Conservation (phyloP, 2,888 invertebrate species). For the Oscheius sp. region DNA sequence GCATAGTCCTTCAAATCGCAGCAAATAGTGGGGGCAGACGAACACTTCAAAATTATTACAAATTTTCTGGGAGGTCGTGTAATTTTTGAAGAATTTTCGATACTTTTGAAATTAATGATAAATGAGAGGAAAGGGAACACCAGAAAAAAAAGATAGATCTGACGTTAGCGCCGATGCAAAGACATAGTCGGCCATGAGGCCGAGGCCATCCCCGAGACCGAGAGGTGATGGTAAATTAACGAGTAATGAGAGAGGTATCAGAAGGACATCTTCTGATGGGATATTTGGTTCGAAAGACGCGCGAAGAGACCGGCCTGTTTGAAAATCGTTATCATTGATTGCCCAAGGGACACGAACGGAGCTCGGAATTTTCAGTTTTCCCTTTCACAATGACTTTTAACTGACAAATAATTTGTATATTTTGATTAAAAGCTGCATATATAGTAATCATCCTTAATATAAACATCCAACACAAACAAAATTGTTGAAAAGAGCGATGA, state of each 20-base stretch:
- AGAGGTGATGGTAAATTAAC: conserved; percentile 31
- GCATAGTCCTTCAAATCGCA: no score
- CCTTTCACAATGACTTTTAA: no score
- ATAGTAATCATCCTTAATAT: no score
- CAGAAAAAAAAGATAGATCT: not conserved
- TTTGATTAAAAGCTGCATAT: no score
- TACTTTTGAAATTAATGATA: not conserved
- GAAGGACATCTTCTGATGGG: conserved; percentile 7
- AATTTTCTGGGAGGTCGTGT: no score
- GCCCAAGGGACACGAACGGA: conserved; percentile 4
- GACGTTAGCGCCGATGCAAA: not conserved
- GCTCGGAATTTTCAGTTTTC: no score
- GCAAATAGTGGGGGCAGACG: no score
- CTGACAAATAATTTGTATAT: no score
- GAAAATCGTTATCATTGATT: conserved; percentile 32
- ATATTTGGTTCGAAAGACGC: conserved; percentile 22
- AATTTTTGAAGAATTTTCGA: not conserved
- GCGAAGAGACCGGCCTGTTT: conserved; percentile 28
- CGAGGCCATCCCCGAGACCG: not conserved
- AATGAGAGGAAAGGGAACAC: not conserved
- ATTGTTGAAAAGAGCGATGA: no score
- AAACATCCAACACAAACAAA: no score
- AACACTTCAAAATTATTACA: not conserved
- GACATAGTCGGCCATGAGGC: not conserved
- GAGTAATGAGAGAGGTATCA: conserved; percentile 19